Conservation (phyloP, 2,888 invertebrate genomes). For the Autographa pulchrina region DNA sequence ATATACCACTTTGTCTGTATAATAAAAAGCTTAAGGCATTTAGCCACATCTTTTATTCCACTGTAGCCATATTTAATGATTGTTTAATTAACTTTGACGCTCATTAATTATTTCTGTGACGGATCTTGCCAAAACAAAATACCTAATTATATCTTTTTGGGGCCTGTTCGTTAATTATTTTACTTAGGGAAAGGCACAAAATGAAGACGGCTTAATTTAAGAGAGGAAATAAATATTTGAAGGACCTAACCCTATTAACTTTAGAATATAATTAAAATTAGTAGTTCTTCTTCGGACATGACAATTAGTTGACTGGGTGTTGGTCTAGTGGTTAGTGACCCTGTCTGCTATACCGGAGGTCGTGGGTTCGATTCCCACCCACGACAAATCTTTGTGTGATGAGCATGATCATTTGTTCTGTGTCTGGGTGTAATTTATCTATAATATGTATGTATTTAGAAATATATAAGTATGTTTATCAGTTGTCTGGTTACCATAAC, state of each 20-base stretch:
- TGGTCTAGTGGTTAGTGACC: too few species aligned
- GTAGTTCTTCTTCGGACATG: neutral
- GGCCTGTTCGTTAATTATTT: neutral
- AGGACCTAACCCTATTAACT: neutral
- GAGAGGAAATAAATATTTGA: neutral
- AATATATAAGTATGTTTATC: too few species aligned
- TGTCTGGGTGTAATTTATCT: too few species aligned
- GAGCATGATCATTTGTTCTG: too few species aligned
- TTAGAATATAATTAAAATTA: neutral
- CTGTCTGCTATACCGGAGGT: too few species aligned
- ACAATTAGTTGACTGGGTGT: neutral
- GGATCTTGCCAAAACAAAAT: neutral
- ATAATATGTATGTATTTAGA: too few species aligned
- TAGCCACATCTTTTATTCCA: neutral
- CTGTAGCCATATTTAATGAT: neutral
- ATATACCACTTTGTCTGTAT: neutral
- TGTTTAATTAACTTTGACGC: neutral
- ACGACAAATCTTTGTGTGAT: too few species aligned
- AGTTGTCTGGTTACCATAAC: too few species aligned
- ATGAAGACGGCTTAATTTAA: neutral
- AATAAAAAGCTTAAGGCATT: neutral
- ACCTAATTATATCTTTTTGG: neutral
- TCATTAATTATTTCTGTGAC: conserved; percentile 3
- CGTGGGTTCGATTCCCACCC: too few species aligned
- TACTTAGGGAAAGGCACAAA: neutral